Evolutionary conservation across 2,888 invertebrate species (phyloP), one percentile per base, ranked within the genome.

Genomic region (Diarsia dahlii): DNA sequence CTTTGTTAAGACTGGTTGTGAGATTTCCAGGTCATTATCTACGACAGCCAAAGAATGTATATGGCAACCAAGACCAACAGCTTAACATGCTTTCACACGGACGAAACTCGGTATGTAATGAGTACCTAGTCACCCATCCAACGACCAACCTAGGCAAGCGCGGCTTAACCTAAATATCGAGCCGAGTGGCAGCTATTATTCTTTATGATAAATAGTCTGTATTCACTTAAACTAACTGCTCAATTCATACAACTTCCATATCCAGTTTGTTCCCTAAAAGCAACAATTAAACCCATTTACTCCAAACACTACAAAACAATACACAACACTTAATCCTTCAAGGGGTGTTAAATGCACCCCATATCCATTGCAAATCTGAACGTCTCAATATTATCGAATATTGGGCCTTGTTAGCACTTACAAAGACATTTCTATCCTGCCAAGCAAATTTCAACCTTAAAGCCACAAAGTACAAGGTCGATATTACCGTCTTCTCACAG

Each of bases 331-430:
- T 13, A 67, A 63, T 73, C 50, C 70, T 54, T 52, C 23, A 13
- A 45, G 13, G 6, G 13, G 39, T n/a, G 63, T 52, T 68, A 67
- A 72, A 71, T 74, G 52, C 74, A 74, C 63, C 64, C 63, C 18
- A 13, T 84, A 82, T 81, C 65, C 34, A 63, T 77, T 69, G 52
- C 85, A 45, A 71, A 71, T 54, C 74, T 77, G 46, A 77, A 77
- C 65, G 60, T 70, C 69, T 82, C 46, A 69, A 74, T 74, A 66
- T 65, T 39, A 50, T 69, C 28, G 48, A 84, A 76, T 46, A 72
- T 28, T 39, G 9, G 10, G 13, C 71, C 48, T 20, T 71, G 71
- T 74, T 84, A 76, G 20, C 50, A 54, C 50, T 28, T 54, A 70
- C 54, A 20, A 34, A 54, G 23, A 45, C 52, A 71, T 56, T 66